Evolutionary conservation across 2,797 vertebrate species (phyloP).

Genomic region (Sebastes alutus): DNA sequence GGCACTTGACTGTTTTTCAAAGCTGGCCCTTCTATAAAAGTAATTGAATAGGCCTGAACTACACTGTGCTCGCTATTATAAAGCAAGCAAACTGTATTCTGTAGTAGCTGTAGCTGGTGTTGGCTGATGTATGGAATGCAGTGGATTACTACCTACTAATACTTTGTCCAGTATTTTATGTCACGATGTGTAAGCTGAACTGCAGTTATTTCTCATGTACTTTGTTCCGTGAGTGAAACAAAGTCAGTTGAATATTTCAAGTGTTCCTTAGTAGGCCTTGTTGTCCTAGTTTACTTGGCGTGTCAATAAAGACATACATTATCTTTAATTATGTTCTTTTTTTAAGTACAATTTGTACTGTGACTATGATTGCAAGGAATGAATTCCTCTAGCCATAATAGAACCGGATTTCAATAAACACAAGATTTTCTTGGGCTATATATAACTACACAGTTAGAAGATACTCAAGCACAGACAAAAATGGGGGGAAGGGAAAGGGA

Average conservation of each 20-base stretch:
- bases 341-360: too few species aligned
- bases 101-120: neutral
- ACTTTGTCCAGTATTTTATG: neutral
- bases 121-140: neutral
- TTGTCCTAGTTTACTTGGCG: neutral
- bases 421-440: neutral
- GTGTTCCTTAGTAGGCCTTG: neutral
- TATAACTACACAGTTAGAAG: neutral
- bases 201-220: neutral
- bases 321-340: too few species aligned
- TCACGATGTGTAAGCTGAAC: neutral
- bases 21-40: too few species aligned
- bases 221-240: neutral
- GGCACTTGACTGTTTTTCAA: too few species aligned
- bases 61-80: neutral
- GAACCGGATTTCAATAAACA: neutral
- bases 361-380: neutral
- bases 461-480: conserved; percentile 38
- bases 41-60: neutral
- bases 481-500: conserved; percentile 70
- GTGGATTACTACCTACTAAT: neutral
- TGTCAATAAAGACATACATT: too few species aligned
- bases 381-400: neutral
- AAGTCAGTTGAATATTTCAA: neutral
- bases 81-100: neutral